Evolutionary conservation across 2,888 invertebrate species (phyloP).

Genomic region (Drosophila limbata): DNA sequence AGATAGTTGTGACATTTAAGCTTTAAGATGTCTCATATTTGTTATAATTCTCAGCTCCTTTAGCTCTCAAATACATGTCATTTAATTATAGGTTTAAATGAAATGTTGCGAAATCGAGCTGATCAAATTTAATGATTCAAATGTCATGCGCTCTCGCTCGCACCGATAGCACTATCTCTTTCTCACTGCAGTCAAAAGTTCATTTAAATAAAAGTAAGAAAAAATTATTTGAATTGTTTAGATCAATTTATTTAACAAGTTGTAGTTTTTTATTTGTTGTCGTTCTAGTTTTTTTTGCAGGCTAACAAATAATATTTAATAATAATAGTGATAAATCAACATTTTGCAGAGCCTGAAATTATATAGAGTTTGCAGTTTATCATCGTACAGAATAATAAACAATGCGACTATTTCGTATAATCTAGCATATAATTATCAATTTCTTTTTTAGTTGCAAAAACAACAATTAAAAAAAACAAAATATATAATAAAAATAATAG

Average conservation of each 20-base stretch:
- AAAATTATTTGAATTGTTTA: background rate
- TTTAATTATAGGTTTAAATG: background rate
- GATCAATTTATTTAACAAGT: constrained; percentile 26
- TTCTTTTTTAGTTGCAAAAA: constrained; percentile 8
- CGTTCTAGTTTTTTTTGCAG: constrained; percentile 10
- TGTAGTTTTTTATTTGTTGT: constrained; percentile 7
- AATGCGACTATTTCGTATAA: constrained; percentile 8
- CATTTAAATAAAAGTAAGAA: background rate
- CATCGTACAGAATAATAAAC: constrained; percentile 7
- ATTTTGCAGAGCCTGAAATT: background rate
- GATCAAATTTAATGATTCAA: background rate
- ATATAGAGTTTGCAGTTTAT: constrained; percentile 1
- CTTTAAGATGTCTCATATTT: too few species aligned
- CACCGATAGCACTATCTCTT: background rate
- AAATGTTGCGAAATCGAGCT: background rate
- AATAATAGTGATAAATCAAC: constrained; percentile 10
- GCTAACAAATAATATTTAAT: background rate
- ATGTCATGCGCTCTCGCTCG: constrained; percentile 1
- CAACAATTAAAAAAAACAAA: constrained; percentile 2
- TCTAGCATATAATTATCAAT: constrained; percentile 13
- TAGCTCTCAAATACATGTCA: background rate
- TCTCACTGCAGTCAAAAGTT: background rate
- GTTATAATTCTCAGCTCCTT: background rate
- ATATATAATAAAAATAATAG: constrained; percentile 3
- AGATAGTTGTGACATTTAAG: too few species aligned